Conservation (phyloP, 2,888 invertebrate species). For the Epinotia demarniana region DNA sequence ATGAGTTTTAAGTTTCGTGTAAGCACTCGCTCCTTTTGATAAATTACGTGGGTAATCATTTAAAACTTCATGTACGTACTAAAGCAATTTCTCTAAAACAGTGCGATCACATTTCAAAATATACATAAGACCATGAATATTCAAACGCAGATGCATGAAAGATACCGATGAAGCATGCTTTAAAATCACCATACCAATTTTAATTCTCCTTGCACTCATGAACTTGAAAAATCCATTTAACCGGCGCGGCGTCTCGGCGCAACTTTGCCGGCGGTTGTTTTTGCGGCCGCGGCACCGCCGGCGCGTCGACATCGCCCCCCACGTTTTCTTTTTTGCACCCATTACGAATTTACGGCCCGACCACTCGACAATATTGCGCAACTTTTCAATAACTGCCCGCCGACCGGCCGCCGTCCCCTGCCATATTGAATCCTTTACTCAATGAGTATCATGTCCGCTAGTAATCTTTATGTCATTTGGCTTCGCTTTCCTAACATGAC, state of each 20-base stretch:
- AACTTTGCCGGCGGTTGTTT: constrained; percentile 76
- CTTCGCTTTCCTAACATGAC: constrained; percentile 4
- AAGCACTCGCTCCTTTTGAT: neutral
- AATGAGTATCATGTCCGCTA: constrained; percentile 62
- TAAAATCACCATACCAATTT: constrained; percentile 29
- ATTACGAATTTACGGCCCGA: constrained; percentile 83
- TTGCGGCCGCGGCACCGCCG: constrained; percentile 61
- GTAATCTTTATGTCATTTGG: constrained; percentile 45
- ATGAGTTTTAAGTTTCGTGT: constrained; percentile 17
- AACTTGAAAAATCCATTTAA: constrained; percentile 78
- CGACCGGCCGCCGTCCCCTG: constrained; percentile 66
- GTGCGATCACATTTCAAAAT: neutral
- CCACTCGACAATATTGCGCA: constrained; percentile 83
- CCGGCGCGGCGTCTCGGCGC: constrained; percentile 59
- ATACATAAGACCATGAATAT: constrained; percentile 2
- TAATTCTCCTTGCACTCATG: constrained; percentile 48
- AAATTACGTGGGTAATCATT: neutral
- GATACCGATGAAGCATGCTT: constrained; percentile 8
- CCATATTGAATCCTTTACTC: constrained; percentile 79
- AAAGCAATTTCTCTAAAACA: neutral
- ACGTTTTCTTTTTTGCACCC: constrained; percentile 82
- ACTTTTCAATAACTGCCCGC: constrained; percentile 83
- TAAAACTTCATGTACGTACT: neutral
- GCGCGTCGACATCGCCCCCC: constrained; percentile 64
- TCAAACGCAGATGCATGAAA: constrained; percentile 7